Evolutionary conservation across 2,888 invertebrate species (phyloP).

Genomic region (Phalera bucephala): DNA sequence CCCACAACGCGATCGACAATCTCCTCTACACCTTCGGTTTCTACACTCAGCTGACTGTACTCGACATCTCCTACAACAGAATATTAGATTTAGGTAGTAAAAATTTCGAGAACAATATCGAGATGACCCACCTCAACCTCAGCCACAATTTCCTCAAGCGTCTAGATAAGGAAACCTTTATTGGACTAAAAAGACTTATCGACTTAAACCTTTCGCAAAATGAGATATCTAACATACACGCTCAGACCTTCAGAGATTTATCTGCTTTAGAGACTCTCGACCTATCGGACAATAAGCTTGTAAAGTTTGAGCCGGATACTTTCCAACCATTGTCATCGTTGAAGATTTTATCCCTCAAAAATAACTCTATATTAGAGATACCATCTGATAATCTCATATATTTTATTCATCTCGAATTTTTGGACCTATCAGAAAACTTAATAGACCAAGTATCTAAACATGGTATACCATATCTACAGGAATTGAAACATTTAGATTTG

Average conservation of each 20-base stretch:
- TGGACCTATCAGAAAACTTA: slow-evolving; percentile 91
- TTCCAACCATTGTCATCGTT: slow-evolving; percentile 88
- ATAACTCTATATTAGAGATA: slow-evolving; percentile 91
- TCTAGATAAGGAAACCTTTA: slow-evolving; percentile 89
- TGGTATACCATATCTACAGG: slow-evolving; percentile 88
- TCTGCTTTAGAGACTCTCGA: slow-evolving; percentile 88
- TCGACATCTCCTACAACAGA: slow-evolving; percentile 92
- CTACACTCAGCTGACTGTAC: slow-evolving; percentile 89
- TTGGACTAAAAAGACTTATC: slow-evolving; percentile 86
- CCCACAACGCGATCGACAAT: slow-evolving; percentile 91
- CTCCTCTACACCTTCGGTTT: slow-evolving; percentile 91
- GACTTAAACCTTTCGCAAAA: slow-evolving; percentile 90
- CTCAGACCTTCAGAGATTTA: slow-evolving; percentile 90
- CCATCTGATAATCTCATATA: slow-evolving; percentile 87
- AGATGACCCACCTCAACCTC: slow-evolving; percentile 89
- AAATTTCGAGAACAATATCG: slow-evolving; percentile 90
- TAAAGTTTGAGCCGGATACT: slow-evolving; percentile 87
- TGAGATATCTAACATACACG: slow-evolving; percentile 88
- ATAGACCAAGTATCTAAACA: slow-evolving; percentile 88
- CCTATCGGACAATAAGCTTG: slow-evolving; percentile 89
- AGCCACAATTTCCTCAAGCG: slow-evolving; percentile 89
- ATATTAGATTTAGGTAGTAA: slow-evolving; percentile 91
- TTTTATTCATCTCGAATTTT: slow-evolving; percentile 85
- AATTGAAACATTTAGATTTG: slow-evolving; percentile 87
- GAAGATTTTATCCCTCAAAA: slow-evolving; percentile 88